A percentile compares a stretch with the other conserved stretches of the same genome.
Conservation (phyloP, 2,888 invertebrate species). For the Sinelater perroti region DNA sequence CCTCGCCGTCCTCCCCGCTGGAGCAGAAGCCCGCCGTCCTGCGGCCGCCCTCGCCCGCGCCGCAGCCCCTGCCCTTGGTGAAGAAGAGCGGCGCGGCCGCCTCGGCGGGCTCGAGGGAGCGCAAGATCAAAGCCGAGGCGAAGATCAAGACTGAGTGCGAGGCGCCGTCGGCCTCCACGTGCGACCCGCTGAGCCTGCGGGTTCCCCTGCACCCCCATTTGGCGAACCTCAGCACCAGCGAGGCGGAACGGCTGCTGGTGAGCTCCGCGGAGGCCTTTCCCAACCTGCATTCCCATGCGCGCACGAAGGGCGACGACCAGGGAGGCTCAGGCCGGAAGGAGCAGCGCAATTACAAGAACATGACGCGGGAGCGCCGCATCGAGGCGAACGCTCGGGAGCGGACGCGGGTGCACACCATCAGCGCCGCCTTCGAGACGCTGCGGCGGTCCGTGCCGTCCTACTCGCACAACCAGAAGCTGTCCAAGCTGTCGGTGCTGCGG, state of each 20-base stretch:
- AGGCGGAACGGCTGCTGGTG: constrained; percentile 53
- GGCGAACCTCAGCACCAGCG: constrained; percentile 45
- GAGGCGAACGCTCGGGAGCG: constrained; percentile 95
- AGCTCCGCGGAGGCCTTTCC: constrained; percentile 54
- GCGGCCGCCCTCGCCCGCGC: constrained; percentile 49
- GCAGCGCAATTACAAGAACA: constrained; percentile 92
- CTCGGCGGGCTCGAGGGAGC: constrained; percentile 6
- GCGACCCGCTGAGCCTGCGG: constrained; percentile 51
- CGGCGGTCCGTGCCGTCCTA: constrained; percentile 87
- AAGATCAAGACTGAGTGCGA: constrained; percentile 32
- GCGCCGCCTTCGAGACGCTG: constrained; percentile 92
- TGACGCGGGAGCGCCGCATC: constrained; percentile 91
- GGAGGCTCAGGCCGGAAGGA: constrained; percentile 61
- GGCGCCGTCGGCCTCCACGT: constrained; percentile 39
- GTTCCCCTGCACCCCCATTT: constrained; percentile 54
- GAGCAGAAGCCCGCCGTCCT: constrained; percentile 38
- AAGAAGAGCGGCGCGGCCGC: constrained; percentile 20
- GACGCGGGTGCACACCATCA: constrained; percentile 93
- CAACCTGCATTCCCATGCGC: constrained; percentile 20
- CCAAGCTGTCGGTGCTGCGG: constrained; percentile 89
- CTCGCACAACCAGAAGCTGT: constrained; percentile 92
- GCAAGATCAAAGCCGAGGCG: constrained; percentile 28
- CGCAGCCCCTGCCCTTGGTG: constrained; percentile 35
- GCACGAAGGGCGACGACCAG: constrained; percentile 8
- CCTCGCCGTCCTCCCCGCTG: constrained; percentile 13